These are phyloP conservation scores for Diarsia mendica DNA, from an alignment of 2,888 invertebrate genomes.

Conservation along the genomic window DNA sequence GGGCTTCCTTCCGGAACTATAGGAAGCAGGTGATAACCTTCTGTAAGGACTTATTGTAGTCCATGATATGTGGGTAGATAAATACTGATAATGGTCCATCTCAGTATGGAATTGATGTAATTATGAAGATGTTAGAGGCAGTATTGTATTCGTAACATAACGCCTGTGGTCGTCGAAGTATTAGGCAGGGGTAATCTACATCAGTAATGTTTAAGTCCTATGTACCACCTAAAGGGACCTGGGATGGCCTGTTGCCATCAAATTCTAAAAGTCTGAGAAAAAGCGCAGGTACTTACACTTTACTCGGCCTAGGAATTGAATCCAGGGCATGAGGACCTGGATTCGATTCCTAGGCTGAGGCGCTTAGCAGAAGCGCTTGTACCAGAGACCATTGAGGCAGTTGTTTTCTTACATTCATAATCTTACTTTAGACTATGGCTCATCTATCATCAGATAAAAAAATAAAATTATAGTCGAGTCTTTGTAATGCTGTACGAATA, in stretches of 20 bases:
- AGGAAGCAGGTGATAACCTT: constrained; percentile 50
- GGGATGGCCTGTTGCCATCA: neutral
- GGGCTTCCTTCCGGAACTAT: constrained; percentile 55
- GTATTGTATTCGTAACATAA: neutral
- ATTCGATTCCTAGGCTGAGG: too few relatives aligned
- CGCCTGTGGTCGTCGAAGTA: neutral
- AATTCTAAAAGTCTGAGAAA: too few relatives aligned
- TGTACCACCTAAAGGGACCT: too few relatives aligned
- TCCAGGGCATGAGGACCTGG: too few relatives aligned
- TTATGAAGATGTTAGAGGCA: constrained; percentile 14
- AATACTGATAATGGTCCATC: constrained; percentile 12
- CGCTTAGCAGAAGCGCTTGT: neutral
- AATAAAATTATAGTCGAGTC: too few relatives aligned
- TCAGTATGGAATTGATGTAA: neutral
- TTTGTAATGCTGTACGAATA: too few relatives aligned
- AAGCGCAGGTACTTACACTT: too few relatives aligned
- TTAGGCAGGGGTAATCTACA: too few relatives aligned
- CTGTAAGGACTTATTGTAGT: constrained; percentile 22
- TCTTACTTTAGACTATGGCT: neutral
- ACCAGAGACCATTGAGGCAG: neutral
- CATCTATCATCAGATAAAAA: too few relatives aligned
- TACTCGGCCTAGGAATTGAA: neutral
- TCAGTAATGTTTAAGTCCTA: neutral
- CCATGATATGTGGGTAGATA: constrained; percentile 16
- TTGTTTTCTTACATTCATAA: neutral